Evolutionary conservation across 1,140 invertebrate species (phyloP), one percentile per base, ranked within the genome.

Genomic region (Drosophila miranda): DNA sequence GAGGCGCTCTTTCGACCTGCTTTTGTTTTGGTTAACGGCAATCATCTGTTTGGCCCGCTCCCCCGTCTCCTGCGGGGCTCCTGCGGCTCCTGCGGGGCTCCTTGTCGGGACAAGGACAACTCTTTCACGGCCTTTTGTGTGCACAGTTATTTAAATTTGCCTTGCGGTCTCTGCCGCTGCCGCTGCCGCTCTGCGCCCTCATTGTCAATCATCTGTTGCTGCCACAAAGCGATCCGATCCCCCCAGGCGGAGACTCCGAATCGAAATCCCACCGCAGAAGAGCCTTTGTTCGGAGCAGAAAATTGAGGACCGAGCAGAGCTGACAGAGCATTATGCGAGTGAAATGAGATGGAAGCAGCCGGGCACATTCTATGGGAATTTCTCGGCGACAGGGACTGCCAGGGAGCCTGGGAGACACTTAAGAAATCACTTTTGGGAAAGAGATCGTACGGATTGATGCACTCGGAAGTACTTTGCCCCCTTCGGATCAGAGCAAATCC

Each of bases 71-170:
- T 26, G 23, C 0, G 3, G 23, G 3, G 23, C 23, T 26, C 28
- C 28, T 30, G 28, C 8, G 28, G 7, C 28, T 8, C 8, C 23
- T 23, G 21, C 4, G 21, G 23, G 7, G 28, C 28, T 30, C 49
- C n/a, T 53, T 21, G 21, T 38, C 30, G 9, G 44, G 2, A 38
- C 50, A 72, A 30, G 48, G 34, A 61, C 53, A 59, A 63, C 66
- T 80, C 61, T 60, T 64, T 72, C 38, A 14, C 38, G 9, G 41
- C 54, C 49, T 19, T 58, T 48, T 72, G 53, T 64, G 30, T 70
- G 69, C 77, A 81, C 82, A 78, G 82, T 88, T 87, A 88, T 87
- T 87, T 82, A 78, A 87, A 87, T 87, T 72, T 87, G 78, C 75
- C 63, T 76, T 87, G 83, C 71, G 83, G 82, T 82, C 80, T 38